phyloP scores from a whole-genome alignment of 2,797 vertebrate species.

The Podarcis lilfordi region DNA sequence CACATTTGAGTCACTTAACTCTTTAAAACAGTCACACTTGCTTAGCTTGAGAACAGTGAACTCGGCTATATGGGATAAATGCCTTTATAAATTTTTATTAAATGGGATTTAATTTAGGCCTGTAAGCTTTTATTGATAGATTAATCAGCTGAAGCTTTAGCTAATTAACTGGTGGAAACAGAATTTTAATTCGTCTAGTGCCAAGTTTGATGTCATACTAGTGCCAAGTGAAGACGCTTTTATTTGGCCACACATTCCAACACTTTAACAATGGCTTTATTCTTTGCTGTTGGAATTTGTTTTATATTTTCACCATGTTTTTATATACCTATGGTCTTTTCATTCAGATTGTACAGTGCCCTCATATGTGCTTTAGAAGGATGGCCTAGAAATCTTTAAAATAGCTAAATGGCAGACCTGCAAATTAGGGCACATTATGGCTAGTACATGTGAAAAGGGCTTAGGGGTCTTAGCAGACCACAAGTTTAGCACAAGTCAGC shows the following conservation, averaged over 20 bases:
- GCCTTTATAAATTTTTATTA: background rate
- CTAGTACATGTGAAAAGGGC: no score
- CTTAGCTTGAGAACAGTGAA: background rate
- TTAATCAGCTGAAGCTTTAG: background rate
- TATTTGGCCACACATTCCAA: no score
- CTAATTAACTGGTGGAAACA: background rate
- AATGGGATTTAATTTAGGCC: background rate
- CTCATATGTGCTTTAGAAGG: no score
- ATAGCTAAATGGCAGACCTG: no score
- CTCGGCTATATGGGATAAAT: background rate
- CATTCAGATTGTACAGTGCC: no score
- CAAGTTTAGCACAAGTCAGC: no score
- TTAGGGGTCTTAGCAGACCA: no score
- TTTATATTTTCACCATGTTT: background rate
- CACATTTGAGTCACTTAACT: background rate
- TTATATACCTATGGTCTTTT: no score
- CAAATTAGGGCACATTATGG: no score
- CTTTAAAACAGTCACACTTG: background rate
- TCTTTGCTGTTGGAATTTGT: background rate
- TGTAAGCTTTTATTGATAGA: background rate
- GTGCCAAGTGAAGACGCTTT: no score
- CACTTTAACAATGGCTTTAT: background rate
- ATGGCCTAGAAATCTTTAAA: no score
- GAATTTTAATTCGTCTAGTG: background rate
- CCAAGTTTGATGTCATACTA: background rate